Evolutionary conservation across 2,113 vertebrate genomes (phyloP).

Genomic region (Callionymus lyra): DNA sequence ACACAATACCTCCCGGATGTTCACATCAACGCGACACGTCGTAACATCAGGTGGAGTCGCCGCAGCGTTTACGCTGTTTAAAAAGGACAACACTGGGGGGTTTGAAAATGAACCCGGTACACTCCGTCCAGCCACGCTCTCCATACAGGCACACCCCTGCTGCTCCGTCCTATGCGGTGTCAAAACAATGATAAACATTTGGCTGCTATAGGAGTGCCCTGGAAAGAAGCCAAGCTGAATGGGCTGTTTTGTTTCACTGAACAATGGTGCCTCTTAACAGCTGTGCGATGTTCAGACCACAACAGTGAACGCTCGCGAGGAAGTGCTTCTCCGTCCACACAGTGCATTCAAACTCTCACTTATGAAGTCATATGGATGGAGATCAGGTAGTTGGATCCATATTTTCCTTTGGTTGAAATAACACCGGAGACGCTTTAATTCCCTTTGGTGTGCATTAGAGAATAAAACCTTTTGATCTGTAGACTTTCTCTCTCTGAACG

Average conservation of each 20-base stretch:
- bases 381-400: no score
- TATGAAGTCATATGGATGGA: no score
- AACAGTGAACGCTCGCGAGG: constrained; percentile 34
- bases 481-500: no score
- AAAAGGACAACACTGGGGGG: constrained; percentile 3
- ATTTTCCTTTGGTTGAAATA: no score
- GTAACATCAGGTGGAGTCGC: no score
- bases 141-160: constrained; percentile 54
- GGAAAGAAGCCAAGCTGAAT: constrained; percentile 64
- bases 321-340: constrained; percentile 42
- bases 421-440: no score
- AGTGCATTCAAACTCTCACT: no score
- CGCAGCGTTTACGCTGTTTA: no score
- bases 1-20: no score
- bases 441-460: no score
- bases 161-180: constrained; percentile 54
- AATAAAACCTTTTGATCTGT: no score
- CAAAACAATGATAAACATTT: constrained; percentile 69
- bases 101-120: constrained; percentile 6
- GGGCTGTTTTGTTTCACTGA: constrained; percentile 61
- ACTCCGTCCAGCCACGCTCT: constrained; percentile 18
- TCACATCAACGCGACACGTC: no score
- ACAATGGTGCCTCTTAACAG: constrained; percentile 64
- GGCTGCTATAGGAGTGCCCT: constrained; percentile 53
- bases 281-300: constrained; percentile 44